A percentile compares a stretch with the other conserved stretches of the same genome.
phyloP scores from a whole-genome alignment of 2,113 vertebrate genomes.

The Empidonax alnorum region DNA sequence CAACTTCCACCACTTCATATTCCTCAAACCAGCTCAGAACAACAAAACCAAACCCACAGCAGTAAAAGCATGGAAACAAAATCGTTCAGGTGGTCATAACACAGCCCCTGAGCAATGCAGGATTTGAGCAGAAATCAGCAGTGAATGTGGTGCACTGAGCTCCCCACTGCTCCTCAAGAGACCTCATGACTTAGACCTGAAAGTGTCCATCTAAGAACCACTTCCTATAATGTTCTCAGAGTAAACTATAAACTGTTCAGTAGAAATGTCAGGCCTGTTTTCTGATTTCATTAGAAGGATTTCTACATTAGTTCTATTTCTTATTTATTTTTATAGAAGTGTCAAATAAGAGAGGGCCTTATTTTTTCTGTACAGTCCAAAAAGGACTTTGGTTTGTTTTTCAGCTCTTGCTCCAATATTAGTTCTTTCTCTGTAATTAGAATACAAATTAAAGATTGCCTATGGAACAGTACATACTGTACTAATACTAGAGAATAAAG shows the following conservation, averaged over 20 bases:
- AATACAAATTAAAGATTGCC: neutral
- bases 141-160: neutral
- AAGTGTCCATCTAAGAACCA: neutral
- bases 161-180: neutral
- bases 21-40: neutral
- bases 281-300: neutral
- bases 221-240: neutral
- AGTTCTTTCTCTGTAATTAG: neutral
- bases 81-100: accelerated
- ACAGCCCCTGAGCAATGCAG: neutral
- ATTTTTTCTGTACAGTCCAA: neutral
- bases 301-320: neutral
- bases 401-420: neutral
- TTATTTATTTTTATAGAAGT: neutral
- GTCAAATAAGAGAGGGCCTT: neutral
- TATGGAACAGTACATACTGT: neutral
- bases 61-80: neutral
- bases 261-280: neutral
- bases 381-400: neutral
- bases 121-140: neutral
- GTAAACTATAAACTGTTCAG: neutral
- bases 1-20: neutral
- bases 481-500: neutral
- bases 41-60: neutral
- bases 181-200: neutral